Evolutionary conservation across 2,797 vertebrate genomes (phyloP), one percentile per base, ranked within the genome.

Genomic region (Choloepus didactylus): DNA sequence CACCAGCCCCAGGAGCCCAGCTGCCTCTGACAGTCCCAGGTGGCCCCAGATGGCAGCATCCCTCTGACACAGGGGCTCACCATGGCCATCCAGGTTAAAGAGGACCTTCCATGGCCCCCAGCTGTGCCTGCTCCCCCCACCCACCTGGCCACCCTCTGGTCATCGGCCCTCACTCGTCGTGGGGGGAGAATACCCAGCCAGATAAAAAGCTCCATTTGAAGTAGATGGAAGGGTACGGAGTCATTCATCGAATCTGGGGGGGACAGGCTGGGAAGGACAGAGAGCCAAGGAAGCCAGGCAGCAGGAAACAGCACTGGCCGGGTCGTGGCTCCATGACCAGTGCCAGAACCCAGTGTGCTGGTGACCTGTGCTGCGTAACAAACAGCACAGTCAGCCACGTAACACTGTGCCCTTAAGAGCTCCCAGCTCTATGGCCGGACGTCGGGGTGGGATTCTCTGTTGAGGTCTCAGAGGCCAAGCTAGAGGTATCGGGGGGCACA

Each of bases 11-110:
- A 31, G 80, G 93, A 94, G 81, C 91, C 66, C 66, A 6, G 56
- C 16, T 2, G 35, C 83, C 93, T 62, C 76, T 41, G 95, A 51
- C 4, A 0, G 18, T 49, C 31, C 6, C 49, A 35, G 38, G 0
- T 7, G 9, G 12, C 0, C 27, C 35, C 1, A 0, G 3, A 1
- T 25, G 5, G 19, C 72, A 0, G 6, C 6, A 0, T 27, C 21
- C 4, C 1, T 46, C 41, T 0, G 79, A 67, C 56, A 56, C 44
- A 0, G 56, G 46, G 0, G 12, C 21, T 11, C 12, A 29, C 1
- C 18, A 38, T 8, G 72, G 41, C 64, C 29, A 3, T 5, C 46
- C 1, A n/a, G 23, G 59, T 18, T 25, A 25, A 2, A 11, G 79
- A 6, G 11, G 69, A 54, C 14, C 0, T n/a, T 15, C 8, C 0